Percentiles rank a stretch among this genome's conserved stretches.
Conservation (phyloP, 2,888 invertebrate species). For the Lasioglossum vierecki region DNA sequence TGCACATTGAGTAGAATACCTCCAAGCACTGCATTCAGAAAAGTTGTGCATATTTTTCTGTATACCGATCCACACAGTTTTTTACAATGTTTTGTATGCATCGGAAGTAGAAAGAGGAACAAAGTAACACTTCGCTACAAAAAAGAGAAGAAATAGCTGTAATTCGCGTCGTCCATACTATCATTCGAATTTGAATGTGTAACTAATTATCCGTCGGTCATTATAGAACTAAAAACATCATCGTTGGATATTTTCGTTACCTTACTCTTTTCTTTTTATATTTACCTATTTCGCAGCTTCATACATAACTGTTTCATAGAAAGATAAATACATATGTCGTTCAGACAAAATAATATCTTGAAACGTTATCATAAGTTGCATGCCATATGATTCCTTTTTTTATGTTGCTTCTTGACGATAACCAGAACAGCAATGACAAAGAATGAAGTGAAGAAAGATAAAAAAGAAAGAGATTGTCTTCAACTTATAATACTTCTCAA, state of each 20-base stretch:
- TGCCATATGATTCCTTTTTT: neutral
- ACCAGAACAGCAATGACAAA: neutral
- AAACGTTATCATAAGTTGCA: slow-evolving; percentile 15
- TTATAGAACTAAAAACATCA: slow-evolving; percentile 54
- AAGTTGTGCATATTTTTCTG: slow-evolving; percentile 52
- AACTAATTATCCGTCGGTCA: slow-evolving; percentile 55
- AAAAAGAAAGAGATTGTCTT: neutral
- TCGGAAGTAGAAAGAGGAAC: slow-evolving; percentile 46
- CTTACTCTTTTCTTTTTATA: slow-evolving; percentile 20
- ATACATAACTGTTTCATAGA: slow-evolving; percentile 23
- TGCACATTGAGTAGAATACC: slow-evolving; percentile 21
- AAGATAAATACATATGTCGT: slow-evolving; percentile 20
- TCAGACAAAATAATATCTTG: slow-evolving; percentile 22
- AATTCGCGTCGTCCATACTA: slow-evolving; percentile 52
- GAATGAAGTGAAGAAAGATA: neutral
- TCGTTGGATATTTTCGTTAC: slow-evolving; percentile 51
- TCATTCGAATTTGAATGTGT: slow-evolving; percentile 56
- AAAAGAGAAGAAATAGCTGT: slow-evolving; percentile 43
- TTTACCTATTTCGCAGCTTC: slow-evolving; percentile 29
- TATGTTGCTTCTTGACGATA: neutral
- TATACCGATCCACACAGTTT: slow-evolving; percentile 40
- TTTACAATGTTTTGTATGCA: slow-evolving; percentile 59
- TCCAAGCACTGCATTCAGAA: slow-evolving; percentile 27
- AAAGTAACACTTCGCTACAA: slow-evolving; percentile 55
- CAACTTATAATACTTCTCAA: slow-evolving; percentile 13